These are phyloP conservation scores for Trissolcus basalis DNA, from an alignment of 1,140 invertebrate genomes.

Conservation along the genomic window DNA sequence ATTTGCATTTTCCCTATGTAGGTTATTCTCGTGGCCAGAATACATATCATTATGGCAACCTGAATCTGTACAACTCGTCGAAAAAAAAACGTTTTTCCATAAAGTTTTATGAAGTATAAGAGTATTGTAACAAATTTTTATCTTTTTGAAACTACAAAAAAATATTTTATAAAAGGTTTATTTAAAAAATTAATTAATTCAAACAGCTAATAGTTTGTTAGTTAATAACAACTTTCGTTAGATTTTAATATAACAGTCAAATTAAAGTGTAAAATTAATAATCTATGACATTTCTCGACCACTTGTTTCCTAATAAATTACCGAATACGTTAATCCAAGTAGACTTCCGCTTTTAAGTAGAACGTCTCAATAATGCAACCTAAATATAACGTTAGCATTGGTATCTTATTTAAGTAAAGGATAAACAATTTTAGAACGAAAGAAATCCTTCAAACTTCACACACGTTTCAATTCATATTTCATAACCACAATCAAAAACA, in stretches of 20 bases:
- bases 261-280: background rate
- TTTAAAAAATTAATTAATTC: no score
- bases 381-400: conserved; percentile 27
- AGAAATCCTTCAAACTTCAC: no score
- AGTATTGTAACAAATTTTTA: background rate
- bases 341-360: conserved; percentile 47
- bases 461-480: no score
- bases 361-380: conserved; percentile 53
- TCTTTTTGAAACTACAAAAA: no score
- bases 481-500: no score
- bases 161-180: no score
- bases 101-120: background rate
- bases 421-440: conserved; percentile 25
- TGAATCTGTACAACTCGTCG: conserved; percentile 22
- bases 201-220: no score
- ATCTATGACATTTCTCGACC: background rate
- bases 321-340: conserved; percentile 38
- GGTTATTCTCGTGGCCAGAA: conserved; percentile 39
- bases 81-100: conserved; percentile 19
- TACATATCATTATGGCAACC: conserved; percentile 48
- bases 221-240: no score
- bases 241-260: no score
- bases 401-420: conserved; percentile 7
- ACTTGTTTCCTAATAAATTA: conserved; percentile 34
- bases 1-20: conserved; percentile 39